A percentile compares a stretch with the other conserved stretches of the same genome.
Conservation (phyloP, 2,888 invertebrate genomes). For the Apocheima hispidaria region DNA sequence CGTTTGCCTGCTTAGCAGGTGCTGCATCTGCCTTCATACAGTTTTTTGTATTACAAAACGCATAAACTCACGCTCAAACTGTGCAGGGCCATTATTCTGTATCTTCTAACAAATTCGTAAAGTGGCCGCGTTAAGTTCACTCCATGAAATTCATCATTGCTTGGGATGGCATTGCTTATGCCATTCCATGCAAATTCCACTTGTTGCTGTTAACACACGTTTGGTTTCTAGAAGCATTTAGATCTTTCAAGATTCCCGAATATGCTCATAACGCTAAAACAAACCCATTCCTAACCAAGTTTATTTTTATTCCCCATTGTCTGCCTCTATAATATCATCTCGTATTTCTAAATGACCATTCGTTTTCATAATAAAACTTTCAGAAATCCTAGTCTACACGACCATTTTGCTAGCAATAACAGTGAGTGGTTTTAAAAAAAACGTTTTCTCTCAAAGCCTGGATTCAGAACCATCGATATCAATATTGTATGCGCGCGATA, state of each 20-base stretch:
- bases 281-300: neutral
- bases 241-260: neutral
- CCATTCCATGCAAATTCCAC: no score
- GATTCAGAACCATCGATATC: slow-evolving; percentile 76
- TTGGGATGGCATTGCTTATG: no score
- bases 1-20: no score
- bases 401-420: slow-evolving; percentile 58
- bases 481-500: slow-evolving; percentile 75
- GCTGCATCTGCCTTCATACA: no score
- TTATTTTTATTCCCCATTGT: neutral
- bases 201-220: no score
- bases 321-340: slow-evolving; percentile 19
- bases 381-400: slow-evolving; percentile 66
- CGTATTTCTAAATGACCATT: slow-evolving; percentile 38
- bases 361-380: slow-evolving; percentile 52
- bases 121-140: no score
- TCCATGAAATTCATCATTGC: no score
- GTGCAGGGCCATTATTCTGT: no score
- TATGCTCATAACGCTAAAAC: neutral
- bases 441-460: slow-evolving; percentile 69
- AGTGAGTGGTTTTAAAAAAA: slow-evolving; percentile 61
- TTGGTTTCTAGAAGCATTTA: no score
- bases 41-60: no score
- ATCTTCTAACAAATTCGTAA: no score
- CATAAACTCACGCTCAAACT: no score